Conservation (phyloP, 1,140 invertebrate genomes). For the Chelonus insularis region DNA sequence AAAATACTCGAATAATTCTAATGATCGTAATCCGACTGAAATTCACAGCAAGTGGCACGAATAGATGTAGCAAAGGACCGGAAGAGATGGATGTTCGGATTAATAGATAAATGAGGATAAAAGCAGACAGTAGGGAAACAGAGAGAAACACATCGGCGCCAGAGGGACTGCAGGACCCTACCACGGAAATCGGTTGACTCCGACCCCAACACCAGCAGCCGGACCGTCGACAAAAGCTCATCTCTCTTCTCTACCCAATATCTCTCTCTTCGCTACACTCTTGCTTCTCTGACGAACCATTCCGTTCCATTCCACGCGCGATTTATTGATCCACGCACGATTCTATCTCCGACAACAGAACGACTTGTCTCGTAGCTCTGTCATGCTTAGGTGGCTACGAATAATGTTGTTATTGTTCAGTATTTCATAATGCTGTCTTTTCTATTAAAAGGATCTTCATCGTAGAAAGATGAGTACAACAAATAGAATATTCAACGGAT, state of each 20-base stretch:
- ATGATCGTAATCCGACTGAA: conserved; percentile 4
- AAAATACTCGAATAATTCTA: not conserved
- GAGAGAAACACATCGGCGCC: conserved; percentile 12
- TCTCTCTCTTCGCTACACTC: conserved; percentile 31
- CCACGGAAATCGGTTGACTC: conserved; percentile 37
- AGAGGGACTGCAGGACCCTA: conserved; percentile 6
- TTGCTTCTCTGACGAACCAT: conserved; percentile 45
- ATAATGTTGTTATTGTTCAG: conserved; percentile 7
- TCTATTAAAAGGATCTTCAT: no score
- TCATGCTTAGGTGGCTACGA: conserved; percentile 36
- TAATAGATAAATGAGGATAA: conserved; percentile 30
- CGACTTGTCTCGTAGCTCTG: conserved; percentile 33
- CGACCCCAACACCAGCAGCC: conserved; percentile 30
- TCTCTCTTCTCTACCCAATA: conserved; percentile 8
- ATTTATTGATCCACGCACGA: conserved; percentile 61
- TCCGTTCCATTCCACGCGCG: conserved; percentile 50
- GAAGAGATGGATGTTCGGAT: conserved; percentile 26
- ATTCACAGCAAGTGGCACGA: conserved; percentile 16
- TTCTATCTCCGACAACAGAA: conserved; percentile 27
- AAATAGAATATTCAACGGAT: no score
- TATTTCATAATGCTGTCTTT: no score
- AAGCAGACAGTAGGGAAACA: not conserved
- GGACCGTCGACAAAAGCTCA: conserved; percentile 6
- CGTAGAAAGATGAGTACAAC: no score
- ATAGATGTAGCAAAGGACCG: conserved; percentile 6